Evolutionary conservation across 2,113 vertebrate species (phyloP).

Genomic region (Paracanthobrama guichenoti): DNA sequence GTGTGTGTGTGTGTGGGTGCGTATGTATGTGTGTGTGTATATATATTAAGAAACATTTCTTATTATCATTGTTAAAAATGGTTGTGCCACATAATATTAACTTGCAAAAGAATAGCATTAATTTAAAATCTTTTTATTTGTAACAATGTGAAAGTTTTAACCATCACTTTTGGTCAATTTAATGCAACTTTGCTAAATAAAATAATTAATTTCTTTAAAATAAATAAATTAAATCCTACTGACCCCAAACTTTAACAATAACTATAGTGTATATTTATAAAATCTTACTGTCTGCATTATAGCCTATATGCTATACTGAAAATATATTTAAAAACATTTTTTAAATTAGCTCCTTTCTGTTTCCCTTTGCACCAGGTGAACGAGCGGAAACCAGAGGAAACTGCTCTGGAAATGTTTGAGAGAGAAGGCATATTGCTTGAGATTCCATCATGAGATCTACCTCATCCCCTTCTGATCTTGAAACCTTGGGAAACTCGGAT

Average conservation of each 20-base stretch:
- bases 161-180: background rate
- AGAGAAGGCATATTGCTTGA: slow-evolving; percentile 53
- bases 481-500: background rate
- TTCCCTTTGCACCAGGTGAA: slow-evolving; percentile 70
- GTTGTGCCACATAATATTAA: too few relatives aligned
- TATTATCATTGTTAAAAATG: too few relatives aligned
- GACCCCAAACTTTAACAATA: background rate
- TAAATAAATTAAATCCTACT: too few relatives aligned
- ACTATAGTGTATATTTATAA: background rate
- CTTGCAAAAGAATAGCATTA: too few relatives aligned
- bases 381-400: slow-evolving; percentile 44
- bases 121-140: too few relatives aligned
- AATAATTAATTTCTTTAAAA: too few relatives aligned
- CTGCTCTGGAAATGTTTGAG: slow-evolving; percentile 61
- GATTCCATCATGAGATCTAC: slow-evolving; percentile 30
- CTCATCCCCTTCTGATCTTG: slow-evolving; percentile 16
- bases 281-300: background rate
- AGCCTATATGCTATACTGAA: background rate
- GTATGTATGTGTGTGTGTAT: too few relatives aligned
- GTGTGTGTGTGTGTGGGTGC: too few relatives aligned
- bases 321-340: background rate
- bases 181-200: background rate
- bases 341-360: background rate
- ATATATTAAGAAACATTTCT: too few relatives aligned
- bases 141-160: too few relatives aligned